Percentiles rank a stretch among this genome's conserved stretches.
Conservation (phyloP, 2,797 vertebrate species). For the Prionace glauca region DNA sequence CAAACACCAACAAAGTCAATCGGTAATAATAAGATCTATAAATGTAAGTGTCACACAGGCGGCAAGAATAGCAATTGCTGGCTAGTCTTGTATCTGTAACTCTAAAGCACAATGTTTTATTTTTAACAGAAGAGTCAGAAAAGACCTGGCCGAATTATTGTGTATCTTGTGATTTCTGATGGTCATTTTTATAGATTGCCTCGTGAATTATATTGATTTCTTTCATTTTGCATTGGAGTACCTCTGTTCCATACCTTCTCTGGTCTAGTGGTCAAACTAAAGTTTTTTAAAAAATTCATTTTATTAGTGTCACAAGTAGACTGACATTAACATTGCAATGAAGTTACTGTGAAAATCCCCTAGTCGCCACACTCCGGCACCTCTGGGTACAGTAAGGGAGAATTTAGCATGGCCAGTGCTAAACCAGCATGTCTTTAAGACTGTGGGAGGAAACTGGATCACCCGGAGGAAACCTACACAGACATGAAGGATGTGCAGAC, state of each 20-base stretch:
- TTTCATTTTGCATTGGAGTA: not conserved
- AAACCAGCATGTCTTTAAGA: too few species aligned
- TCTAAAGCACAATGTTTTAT: not conserved
- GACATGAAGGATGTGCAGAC: too few species aligned
- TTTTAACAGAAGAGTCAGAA: slow-evolving; percentile 12
- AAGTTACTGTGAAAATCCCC: too few species aligned
- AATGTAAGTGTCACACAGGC: not conserved
- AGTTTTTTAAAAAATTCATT: too few species aligned
- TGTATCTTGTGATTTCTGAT: not conserved
- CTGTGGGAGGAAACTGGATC: too few species aligned
- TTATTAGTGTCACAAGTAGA: too few species aligned
- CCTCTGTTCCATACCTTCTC: not conserved
- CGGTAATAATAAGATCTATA: slow-evolving; percentile 9
- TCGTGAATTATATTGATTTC: not conserved
- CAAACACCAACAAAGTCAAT: slow-evolving; percentile 25
- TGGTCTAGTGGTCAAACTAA: not conserved
- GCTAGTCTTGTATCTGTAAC: not conserved
- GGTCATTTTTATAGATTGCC: not conserved
- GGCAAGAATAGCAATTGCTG: not conserved
- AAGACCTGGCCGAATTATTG: not conserved
- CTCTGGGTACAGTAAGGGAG: too few species aligned
- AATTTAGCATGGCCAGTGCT: too few species aligned
- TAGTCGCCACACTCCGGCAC: too few species aligned
- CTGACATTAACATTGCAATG: too few species aligned
- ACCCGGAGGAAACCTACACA: too few species aligned